phyloP scores from a whole-genome alignment of 1,140 invertebrate species.

The Ostrea edulis region DNA sequence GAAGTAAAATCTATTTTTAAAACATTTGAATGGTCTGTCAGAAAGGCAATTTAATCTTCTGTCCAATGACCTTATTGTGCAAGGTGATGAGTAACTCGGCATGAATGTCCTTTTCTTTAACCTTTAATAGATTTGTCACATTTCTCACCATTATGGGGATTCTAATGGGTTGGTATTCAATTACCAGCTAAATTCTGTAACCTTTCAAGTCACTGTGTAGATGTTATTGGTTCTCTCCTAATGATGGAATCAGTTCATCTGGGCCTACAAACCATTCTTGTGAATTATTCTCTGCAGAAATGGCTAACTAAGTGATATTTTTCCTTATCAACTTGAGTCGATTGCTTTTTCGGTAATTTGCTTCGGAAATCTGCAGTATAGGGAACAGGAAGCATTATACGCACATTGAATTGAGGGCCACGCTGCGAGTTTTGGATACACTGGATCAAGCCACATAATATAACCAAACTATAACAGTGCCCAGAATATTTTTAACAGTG shows the following conservation, averaged over 20 bases:
- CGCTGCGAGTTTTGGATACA: not conserved
- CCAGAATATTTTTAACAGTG: not conserved
- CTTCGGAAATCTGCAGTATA: not conserved
- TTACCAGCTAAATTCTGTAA: slow-evolving; percentile 4
- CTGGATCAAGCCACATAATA: not conserved
- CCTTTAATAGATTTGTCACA: slow-evolving; percentile 26
- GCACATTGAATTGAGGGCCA: not conserved
- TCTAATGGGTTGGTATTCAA: not conserved
- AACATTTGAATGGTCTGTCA: not conserved
- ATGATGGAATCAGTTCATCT: not conserved
- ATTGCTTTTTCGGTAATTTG: not conserved
- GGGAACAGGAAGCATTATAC: not conserved
- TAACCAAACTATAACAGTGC: not conserved
- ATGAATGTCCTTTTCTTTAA: not conserved
- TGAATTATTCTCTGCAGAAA: not conserved
- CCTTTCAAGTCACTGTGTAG: slow-evolving; percentile 25
- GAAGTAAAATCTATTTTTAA: too few species aligned
- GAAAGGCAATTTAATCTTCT: not conserved
- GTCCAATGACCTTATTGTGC: not conserved
- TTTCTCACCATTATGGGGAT: slow-evolving; percentile 20
- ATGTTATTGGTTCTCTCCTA: not conserved
- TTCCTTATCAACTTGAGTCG: not conserved
- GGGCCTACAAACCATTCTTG: not conserved
- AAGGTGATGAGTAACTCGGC: not conserved
- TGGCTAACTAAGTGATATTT: not conserved